phyloP scores from a whole-genome alignment of 2,888 invertebrate genomes.

The Eustalomyia histrio region DNA sequence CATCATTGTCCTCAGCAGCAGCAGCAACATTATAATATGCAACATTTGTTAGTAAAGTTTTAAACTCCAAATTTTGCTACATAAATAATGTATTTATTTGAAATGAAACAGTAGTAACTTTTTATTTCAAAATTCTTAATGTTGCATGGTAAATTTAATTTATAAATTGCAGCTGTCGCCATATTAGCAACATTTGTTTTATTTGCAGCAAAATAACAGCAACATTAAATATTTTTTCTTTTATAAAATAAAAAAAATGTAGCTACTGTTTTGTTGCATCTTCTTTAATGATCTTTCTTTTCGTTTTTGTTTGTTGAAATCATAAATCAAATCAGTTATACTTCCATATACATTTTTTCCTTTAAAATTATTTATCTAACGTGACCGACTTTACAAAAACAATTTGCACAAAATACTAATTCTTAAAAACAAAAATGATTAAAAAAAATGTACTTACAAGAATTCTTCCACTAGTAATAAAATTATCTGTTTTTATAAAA shows the following conservation, averaged over 20 bases:
- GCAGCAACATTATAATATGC: neutral
- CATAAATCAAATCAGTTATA: conserved; percentile 33
- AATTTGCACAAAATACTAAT: neutral
- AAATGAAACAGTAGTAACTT: conserved; percentile 30
- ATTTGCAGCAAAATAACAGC: conserved; percentile 14
- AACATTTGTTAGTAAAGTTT: conserved; percentile 1
- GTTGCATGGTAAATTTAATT: conserved; percentile 76
- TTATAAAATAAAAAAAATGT: neutral
- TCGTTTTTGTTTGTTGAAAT: conserved; percentile 11
- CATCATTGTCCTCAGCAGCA: neutral
- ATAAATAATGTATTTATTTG: conserved; percentile 9
- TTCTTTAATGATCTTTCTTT: neutral
- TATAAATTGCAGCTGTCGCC: conserved; percentile 76
- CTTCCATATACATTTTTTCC: neutral
- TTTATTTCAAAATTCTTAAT: conserved; percentile 66
- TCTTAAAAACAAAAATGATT: neutral
- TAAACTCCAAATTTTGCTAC: neutral
- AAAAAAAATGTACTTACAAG: neutral
- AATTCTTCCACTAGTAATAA: no score
- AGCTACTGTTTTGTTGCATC: neutral
- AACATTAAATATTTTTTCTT: neutral
- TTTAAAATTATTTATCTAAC: neutral
- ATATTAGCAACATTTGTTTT: conserved; percentile 54
- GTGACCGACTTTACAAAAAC: neutral
- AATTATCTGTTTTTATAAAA: no score